Percentiles rank a stretch among this genome's conserved stretches.
These are phyloP conservation scores for Xanthorhoe spadicearia DNA, from an alignment of 2,888 invertebrate species.

Conservation along the genomic window DNA sequence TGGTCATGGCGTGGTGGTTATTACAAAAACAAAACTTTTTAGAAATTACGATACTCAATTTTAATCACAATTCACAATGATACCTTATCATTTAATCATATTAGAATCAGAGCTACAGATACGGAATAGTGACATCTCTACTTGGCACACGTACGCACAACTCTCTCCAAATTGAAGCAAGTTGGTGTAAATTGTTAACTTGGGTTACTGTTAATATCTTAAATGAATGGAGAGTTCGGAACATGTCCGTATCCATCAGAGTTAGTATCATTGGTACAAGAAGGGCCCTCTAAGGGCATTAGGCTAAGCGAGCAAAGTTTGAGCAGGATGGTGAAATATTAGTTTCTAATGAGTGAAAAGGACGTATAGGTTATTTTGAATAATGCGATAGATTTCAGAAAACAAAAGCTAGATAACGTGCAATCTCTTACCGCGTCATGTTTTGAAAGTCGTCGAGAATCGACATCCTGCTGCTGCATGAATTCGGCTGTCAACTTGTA, in stretches of 20 bases:
- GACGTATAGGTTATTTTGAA: no score
- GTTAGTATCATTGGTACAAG: constrained; percentile 4
- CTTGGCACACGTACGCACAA: constrained; percentile 30
- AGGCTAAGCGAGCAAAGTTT: neutral
- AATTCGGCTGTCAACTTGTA: no score
- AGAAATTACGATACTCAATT: neutral
- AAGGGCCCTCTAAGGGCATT: neutral
- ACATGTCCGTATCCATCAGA: constrained; percentile 9
- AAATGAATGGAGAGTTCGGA: constrained; percentile 26
- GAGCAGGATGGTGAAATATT: neutral
- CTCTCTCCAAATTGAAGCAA: constrained; percentile 27
- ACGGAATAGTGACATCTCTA: constrained; percentile 12
- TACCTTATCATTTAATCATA: neutral
- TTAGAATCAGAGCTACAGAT: constrained; percentile 7
- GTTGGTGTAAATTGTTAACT: constrained; percentile 33
- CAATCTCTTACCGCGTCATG: no score
- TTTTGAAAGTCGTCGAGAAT: no score
- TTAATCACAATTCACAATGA: neutral
- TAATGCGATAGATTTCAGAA: no score
- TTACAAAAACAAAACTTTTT: no score
- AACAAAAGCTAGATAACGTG: no score
- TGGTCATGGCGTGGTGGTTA: no score
- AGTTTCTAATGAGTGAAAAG: neutral
- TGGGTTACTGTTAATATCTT: constrained; percentile 28
- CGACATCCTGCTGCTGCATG: no score